phyloP scores from a whole-genome alignment of 1,140 invertebrate genomes.

The Drosophila subpulchrella region DNA sequence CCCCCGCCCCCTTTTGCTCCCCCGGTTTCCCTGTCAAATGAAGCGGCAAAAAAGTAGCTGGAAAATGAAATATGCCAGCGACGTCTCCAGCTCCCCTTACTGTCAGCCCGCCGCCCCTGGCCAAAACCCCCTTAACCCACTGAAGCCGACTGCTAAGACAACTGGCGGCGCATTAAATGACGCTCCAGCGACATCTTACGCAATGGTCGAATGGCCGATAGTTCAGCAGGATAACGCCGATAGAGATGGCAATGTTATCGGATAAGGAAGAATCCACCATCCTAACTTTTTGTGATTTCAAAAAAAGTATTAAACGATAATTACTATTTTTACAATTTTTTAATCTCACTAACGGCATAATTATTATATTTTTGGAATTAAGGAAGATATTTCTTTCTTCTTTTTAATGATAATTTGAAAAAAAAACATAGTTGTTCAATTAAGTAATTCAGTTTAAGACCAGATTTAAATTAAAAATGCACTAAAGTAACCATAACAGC shows the following conservation, averaged over 20 bases:
- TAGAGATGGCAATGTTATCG: slow-evolving; percentile 13
- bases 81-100: slow-evolving; percentile 49
- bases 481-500: too few species aligned
- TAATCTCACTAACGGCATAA: too few species aligned
- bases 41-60: slow-evolving; percentile 82
- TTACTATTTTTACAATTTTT: too few species aligned
- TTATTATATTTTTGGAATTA: too few species aligned
- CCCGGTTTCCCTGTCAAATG: slow-evolving; percentile 69
- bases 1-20: neutral
- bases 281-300: too few species aligned
- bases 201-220: slow-evolving; percentile 61
- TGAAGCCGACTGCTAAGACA: slow-evolving; percentile 63
- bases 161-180: slow-evolving; percentile 82
- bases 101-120: slow-evolving; percentile 14
- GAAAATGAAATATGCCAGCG: slow-evolving; percentile 82
- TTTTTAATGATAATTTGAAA: too few species aligned
- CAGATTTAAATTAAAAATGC: too few species aligned
- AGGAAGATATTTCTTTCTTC: too few species aligned
- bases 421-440: too few species aligned
- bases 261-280: too few species aligned
- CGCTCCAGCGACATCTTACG: slow-evolving; percentile 82
- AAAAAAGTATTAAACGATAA: too few species aligned
- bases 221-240: slow-evolving; percentile 7
- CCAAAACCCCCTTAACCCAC: slow-evolving; percentile 1
- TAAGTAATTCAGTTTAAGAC: too few species aligned